phyloP scores from a whole-genome alignment of 2,797 vertebrate genomes.

The Cirrhinus molitorella region DNA sequence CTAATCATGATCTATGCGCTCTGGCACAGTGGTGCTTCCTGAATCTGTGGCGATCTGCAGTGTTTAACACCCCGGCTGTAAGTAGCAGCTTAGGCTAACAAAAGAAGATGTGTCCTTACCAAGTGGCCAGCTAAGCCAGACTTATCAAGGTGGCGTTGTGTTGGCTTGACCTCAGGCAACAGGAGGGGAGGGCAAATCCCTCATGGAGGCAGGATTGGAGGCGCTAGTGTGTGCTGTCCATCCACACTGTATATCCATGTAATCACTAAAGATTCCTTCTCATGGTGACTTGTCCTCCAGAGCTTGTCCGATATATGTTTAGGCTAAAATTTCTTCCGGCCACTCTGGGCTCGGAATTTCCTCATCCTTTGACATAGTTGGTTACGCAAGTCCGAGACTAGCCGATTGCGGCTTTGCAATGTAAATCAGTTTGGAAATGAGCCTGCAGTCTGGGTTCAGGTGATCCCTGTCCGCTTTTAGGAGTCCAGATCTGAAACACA shows the following conservation, averaged over 20 bases:
- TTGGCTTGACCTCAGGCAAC: slow-evolving; percentile 81
- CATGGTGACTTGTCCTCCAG: slow-evolving; percentile 40
- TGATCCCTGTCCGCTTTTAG: neutral
- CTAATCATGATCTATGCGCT: slow-evolving; percentile 62
- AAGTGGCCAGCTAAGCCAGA: slow-evolving; percentile 85
- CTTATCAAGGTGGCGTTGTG: slow-evolving; percentile 80
- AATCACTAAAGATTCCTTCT: slow-evolving; percentile 49
- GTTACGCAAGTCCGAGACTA: slow-evolving; percentile 15
- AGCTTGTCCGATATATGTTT: slow-evolving; percentile 33
- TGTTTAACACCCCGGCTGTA: slow-evolving; percentile 73
- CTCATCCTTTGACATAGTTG: slow-evolving; percentile 49
- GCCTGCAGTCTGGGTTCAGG: neutral
- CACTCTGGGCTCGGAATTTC: slow-evolving; percentile 41
- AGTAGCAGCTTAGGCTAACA: slow-evolving; percentile 78
- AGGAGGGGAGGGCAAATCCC: slow-evolving; percentile 77
- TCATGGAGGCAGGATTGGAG: slow-evolving; percentile 66
- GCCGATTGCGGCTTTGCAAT: neutral
- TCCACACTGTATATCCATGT: slow-evolving; percentile 68
- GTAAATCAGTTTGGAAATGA: slow-evolving; percentile 23
- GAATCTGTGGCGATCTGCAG: slow-evolving; percentile 68
- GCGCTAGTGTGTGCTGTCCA: slow-evolving; percentile 63
- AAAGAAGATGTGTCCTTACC: slow-evolving; percentile 84
- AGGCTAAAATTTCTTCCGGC: slow-evolving; percentile 53
- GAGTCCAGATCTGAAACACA: slow-evolving; percentile 41
- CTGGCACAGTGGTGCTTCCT: slow-evolving; percentile 66